Percentiles rank a stretch among this genome's conserved stretches.
Conservation (phyloP, 92 coral and sea anemone species). For the Epizoanthus stellaris region DNA sequence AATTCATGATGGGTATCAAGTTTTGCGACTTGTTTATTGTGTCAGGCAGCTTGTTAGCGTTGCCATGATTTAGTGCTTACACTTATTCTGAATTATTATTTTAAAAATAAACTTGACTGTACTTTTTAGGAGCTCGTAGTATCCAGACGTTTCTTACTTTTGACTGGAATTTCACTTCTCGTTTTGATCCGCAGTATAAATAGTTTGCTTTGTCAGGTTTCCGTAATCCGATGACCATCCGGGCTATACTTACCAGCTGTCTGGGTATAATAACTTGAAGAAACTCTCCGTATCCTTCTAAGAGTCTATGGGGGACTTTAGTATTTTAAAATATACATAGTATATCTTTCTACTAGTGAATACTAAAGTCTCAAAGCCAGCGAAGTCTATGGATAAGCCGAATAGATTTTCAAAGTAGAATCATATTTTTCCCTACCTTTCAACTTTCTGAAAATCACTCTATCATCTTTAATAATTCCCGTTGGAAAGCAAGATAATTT, state of each 20-base stretch:
- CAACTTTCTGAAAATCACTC: no score
- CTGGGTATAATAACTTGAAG: not conserved
- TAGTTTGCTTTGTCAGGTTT: constrained; percentile 2
- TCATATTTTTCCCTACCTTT: no score
- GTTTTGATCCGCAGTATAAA: not conserved
- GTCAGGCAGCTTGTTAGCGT: constrained; percentile 45
- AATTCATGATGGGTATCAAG: constrained; percentile 27
- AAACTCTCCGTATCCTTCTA: no score
- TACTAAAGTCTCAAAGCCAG: no score
- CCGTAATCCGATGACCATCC: not conserved
- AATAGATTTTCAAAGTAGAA: no score
- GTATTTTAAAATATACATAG: no score
- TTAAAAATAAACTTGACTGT: not conserved
- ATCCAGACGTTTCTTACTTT: no score
- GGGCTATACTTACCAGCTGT: not conserved
- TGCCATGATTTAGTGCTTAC: not conserved
- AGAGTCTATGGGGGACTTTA: no score
- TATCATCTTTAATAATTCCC: no score
- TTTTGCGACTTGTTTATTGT: constrained; percentile 22
- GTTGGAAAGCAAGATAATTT: no score
- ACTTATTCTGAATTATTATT: not conserved
- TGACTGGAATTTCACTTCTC: not conserved
- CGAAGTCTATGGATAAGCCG: no score
- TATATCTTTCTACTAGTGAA: no score
- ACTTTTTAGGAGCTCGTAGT: not conserved